Percentiles rank a stretch among this genome's conserved stretches.
Conservation (phyloP, 1,140 invertebrate species). For the Pogonognathellus flavescens region DNA sequence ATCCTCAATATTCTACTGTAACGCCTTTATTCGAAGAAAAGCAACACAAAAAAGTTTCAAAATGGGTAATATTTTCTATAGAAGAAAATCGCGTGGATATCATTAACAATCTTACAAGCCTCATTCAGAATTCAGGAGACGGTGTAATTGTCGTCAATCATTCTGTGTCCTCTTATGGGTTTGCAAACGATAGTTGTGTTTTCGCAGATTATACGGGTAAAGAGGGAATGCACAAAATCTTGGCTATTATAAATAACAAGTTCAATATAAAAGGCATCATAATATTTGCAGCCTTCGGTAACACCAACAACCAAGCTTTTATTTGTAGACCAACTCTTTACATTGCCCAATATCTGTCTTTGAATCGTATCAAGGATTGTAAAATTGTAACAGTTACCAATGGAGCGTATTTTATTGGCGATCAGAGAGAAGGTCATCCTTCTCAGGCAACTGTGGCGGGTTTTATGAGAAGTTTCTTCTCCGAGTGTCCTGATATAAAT, state of each 20-base stretch:
- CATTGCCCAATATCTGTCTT: background rate
- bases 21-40: too few species aligned
- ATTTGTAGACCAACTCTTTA: background rate
- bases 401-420: conserved; percentile 1
- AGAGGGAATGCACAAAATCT: background rate
- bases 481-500: background rate
- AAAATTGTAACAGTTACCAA: background rate
- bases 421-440: background rate
- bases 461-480: background rate
- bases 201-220: background rate
- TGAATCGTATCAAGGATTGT: background rate
- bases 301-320: background rate
- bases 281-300: background rate
- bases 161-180: too few species aligned
- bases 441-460: background rate
- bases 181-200: too few species aligned
- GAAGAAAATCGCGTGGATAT: background rate
- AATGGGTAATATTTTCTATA: conserved; percentile 36
- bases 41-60: background rate
- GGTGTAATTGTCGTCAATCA: background rate
- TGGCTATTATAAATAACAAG: background rate
- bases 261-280: background rate
- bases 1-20: background rate
- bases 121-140: background rate
- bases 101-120: background rate